These are phyloP conservation scores for Daktulosphaira vitifoliae DNA, from an alignment of 1,140 invertebrate species.

Conservation along the genomic window DNA sequence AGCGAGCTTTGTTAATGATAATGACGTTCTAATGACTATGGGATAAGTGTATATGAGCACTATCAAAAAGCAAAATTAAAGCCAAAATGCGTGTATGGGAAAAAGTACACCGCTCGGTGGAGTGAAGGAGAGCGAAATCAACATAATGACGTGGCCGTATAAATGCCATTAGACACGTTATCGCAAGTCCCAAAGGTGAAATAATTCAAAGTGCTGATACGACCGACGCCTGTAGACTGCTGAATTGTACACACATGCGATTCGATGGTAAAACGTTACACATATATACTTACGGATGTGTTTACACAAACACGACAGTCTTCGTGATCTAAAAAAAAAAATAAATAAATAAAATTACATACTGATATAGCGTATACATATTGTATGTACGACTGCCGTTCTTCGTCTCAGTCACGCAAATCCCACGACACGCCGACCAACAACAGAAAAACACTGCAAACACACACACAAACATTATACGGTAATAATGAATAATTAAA, in stretches of 20 bases:
- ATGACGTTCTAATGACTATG: background rate
- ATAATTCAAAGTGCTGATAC: constrained; percentile 30
- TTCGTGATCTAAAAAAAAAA: no score
- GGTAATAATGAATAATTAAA: constrained; percentile 23
- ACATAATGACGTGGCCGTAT: constrained; percentile 24
- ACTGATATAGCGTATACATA: background rate
- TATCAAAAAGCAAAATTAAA: constrained; percentile 2
- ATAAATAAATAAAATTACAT: no score
- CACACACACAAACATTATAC: background rate
- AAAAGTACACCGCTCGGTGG: background rate
- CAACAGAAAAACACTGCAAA: background rate
- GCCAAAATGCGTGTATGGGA: background rate
- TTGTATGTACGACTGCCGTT: no score
- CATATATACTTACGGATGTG: no score
- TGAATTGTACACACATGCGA: background rate
- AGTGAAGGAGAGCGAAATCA: background rate
- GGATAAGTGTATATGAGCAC: background rate
- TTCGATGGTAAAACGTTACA: background rate
- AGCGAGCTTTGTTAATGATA: background rate
- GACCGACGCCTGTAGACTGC: background rate
- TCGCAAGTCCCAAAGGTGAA: constrained; percentile 25
- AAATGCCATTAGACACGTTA: constrained; percentile 15
- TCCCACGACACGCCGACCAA: constrained; percentile 1
- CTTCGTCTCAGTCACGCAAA: constrained; percentile 19
- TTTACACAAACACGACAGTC: no score